phyloP scores from a whole-genome alignment of 2,113 vertebrate genomes.

The Amia ocellicauda region DNA sequence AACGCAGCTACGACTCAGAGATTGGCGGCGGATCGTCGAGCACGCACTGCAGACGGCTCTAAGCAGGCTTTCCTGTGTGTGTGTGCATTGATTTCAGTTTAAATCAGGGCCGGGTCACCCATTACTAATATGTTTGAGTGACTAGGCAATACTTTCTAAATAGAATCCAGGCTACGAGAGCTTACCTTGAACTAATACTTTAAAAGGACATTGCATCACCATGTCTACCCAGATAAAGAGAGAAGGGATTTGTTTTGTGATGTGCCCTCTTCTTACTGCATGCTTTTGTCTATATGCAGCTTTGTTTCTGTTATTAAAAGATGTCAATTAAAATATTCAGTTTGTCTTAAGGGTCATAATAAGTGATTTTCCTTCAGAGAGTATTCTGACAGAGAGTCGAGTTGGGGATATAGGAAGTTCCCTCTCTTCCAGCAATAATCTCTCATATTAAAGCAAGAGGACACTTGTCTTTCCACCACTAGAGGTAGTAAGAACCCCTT shows the following conservation, averaged over 20 bases:
- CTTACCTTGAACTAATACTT: slow-evolving; percentile 5
- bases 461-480: no score
- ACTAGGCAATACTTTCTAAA: background rate
- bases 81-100: background rate
- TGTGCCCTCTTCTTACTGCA: slow-evolving; percentile 7
- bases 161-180: background rate
- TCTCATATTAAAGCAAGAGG: no score
- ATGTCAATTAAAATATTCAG: no score
- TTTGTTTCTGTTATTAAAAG: no score
- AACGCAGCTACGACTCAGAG: background rate
- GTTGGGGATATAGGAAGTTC: no score
- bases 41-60: background rate
- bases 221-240: no score
- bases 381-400: no score
- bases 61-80: background rate
- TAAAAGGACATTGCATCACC: background rate
- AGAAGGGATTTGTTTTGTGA: slow-evolving; percentile 18
- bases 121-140: background rate
- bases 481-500: no score
- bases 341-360: no score
- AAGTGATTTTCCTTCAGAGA: no score
- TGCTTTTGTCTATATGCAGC: no score
- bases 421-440: no score
- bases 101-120: slow-evolving; percentile 1
- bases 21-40: background rate